Base-by-base conservation (phyloP, 37 sponge, comb jelly and placozoan species). In the Geodia barretti region DNA sequence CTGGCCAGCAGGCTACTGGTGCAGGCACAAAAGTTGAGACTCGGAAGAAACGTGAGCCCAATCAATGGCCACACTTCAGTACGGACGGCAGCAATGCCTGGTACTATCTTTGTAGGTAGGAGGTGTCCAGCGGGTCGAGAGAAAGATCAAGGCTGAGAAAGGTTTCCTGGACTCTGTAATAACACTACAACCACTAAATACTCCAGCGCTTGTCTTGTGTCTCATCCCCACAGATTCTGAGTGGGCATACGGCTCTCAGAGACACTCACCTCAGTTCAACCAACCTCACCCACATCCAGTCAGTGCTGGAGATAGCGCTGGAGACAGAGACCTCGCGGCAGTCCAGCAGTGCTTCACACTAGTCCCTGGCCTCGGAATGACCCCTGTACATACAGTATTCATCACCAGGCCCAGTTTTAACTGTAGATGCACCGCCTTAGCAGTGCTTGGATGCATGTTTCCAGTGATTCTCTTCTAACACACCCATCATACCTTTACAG, bases 101-200 rank as follows among this genome's bases (percentile, higher is more conserved):
- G 7, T 14, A 47, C 54, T 47, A 47, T 14, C 14, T 7, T 14
- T 47, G 29, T 40, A 67, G 66, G 63, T 81, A 31, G 26, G 1
- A n/a, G 85, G 85, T 5, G 47, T 77, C 14, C 85, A 84, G 60
- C 76, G 72, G 35, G 17, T 84, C 1, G 70, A 34, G 43, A 84
- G 58, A 77, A 76, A 84, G 59, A 39, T 84, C 17, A 58, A 37
- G 32, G 77, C 85, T 67, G 85, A 84, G 59, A 77, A 36, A 54
- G 28, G 5, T 17, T 76, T 84, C 39, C 72, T 84, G 8, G 71
- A 84, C 35, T 71, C 71, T 2, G 82, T 82, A 73, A 64, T 39
- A 8, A 69, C 28, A 29, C 7, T 14, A 17, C 54, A 17, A 47
- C 54, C 54, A 47, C 54, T 14, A 47, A 47, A 47, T 47, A 47